Evolutionary conservation across 2,113 vertebrate genomes (phyloP).

Genomic region (Larimichthys crocea): DNA sequence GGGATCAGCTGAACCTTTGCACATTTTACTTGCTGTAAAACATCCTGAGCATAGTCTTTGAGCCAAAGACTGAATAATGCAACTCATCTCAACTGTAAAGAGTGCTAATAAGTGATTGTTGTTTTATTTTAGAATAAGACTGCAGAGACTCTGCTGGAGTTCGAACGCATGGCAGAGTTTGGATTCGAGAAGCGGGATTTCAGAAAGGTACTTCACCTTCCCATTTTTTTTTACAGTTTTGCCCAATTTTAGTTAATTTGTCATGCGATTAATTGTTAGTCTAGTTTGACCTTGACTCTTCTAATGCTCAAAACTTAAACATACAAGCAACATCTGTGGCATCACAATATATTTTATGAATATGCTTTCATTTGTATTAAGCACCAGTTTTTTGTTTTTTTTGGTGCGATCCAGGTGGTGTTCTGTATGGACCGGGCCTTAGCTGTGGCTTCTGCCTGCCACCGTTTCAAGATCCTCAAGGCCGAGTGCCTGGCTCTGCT

Average conservation of each 20-base stretch:
- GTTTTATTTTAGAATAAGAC: conserved; percentile 88
- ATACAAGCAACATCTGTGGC: neutral
- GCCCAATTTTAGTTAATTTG: neutral
- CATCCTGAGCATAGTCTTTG: neutral
- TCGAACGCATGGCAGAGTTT: conserved; percentile 91
- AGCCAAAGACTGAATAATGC: neutral
- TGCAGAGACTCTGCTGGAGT: conserved; percentile 89
- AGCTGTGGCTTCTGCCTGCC: conserved; percentile 91
- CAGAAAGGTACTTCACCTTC: conserved; percentile 87
- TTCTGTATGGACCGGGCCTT: conserved; percentile 97
- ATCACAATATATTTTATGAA: neutral
- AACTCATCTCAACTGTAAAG: neutral
- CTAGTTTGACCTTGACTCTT: neutral
- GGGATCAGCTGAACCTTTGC: neutral
- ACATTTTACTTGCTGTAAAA: neutral
- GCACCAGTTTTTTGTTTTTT: no score
- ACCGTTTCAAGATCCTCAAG: conserved; percentile 97
- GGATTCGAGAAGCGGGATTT: conserved; percentile 96
- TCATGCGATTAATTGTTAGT: neutral
- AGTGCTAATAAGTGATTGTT: neutral
- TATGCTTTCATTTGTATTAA: neutral
- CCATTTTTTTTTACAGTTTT: neutral
- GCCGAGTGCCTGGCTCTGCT: conserved; percentile 95
- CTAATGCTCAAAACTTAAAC: neutral
- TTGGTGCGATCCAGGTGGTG: conserved; percentile 86